phyloP scores from a whole-genome alignment of 2,888 invertebrate species.

The Apamea sordens region DNA sequence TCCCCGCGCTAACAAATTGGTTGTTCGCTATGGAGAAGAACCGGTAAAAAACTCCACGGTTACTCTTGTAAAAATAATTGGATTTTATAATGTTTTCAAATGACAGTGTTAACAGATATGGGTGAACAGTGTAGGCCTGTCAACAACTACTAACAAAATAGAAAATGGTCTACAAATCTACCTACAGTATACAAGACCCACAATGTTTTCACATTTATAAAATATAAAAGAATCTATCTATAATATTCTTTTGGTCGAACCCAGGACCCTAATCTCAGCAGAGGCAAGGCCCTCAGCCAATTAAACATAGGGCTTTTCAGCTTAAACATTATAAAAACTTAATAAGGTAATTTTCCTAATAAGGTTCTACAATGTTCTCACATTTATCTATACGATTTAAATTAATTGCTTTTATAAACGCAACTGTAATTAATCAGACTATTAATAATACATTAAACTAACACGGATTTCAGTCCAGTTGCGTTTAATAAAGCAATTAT shows the following conservation, averaged over 20 bases:
- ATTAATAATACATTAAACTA: conserved; percentile 3
- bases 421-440: conserved; percentile 14
- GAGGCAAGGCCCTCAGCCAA: not conserved
- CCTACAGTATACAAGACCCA: too few relatives aligned
- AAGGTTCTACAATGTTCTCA: not conserved
- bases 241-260: not conserved
- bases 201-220: too few relatives aligned
- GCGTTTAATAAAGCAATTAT: not conserved
- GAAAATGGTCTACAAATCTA: too few relatives aligned
- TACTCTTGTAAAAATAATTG: too few relatives aligned
- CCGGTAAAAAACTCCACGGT: too few relatives aligned
- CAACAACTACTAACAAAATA: too few relatives aligned
- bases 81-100: too few relatives aligned
- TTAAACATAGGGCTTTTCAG: not conserved
- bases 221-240: too few relatives aligned
- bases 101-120: too few relatives aligned
- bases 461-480: conserved; percentile 11
- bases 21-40: too few relatives aligned
- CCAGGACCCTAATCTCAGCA: not conserved
- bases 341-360: not conserved
- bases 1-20: too few relatives aligned
- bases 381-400: not conserved
- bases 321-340: not conserved
- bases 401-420: conserved; percentile 14
- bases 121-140: too few relatives aligned